Evolutionary conservation across 1,140 invertebrate species (phyloP).

Genomic region (Lepidostoma basale): DNA sequence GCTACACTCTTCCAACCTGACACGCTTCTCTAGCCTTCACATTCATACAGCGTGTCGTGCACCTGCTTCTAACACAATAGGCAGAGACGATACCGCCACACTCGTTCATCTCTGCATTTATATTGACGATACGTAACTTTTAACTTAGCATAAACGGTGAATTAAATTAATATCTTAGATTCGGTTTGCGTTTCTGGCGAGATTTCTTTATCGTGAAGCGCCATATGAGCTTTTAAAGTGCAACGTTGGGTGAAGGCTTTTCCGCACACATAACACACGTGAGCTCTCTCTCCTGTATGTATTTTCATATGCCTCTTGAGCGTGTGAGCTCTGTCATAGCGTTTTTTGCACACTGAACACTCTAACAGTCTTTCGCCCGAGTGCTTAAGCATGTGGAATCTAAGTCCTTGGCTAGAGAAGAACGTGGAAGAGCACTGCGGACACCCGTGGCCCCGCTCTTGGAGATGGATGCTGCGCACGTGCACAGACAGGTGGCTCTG

Average conservation of each 20-base stretch:
- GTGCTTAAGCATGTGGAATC: slow-evolving; percentile 72
- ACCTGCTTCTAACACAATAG: no score
- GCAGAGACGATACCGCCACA: no score
- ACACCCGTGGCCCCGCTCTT: slow-evolving; percentile 61
- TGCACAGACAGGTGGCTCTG: slow-evolving; percentile 56
- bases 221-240: slow-evolving; percentile 80
- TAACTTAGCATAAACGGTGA: no score
- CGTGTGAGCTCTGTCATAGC: slow-evolving; percentile 71
- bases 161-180: no score
- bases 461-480: slow-evolving; percentile 59
- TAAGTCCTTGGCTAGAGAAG: slow-evolving; percentile 71
- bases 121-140: no score
- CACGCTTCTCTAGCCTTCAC: no score
- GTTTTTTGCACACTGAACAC: slow-evolving; percentile 62
- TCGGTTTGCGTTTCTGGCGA: no score
- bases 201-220: no score
- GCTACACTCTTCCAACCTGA: no score
- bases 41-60: no score
- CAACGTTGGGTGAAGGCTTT: slow-evolving; percentile 53
- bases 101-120: no score
- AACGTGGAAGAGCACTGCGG: slow-evolving; percentile 69
- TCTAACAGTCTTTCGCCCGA: slow-evolving; percentile 65
- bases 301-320: slow-evolving; percentile 62
- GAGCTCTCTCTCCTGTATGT: slow-evolving; percentile 61
- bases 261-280: slow-evolving; percentile 53